Evolutionary conservation across 2,113 vertebrate genomes (phyloP), one percentile per base, ranked within the genome.

Genomic region (Manacus vitellinus): DNA sequence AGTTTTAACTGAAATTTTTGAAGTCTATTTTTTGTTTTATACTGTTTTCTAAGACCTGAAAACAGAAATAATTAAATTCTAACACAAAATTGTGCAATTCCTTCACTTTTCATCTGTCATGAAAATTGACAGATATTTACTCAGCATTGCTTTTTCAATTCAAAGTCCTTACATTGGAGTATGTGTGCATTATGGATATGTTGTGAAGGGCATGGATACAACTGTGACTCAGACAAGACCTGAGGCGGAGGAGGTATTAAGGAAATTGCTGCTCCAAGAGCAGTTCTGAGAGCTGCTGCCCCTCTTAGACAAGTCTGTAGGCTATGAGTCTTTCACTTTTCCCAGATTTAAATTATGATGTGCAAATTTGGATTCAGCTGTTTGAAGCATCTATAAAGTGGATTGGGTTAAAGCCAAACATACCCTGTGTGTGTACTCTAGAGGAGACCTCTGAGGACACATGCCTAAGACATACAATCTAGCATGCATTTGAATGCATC

Each of bases 341-440:
- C 7, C 6, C 33, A 58, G 11, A 21, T 44, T 86, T 68, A 72
- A 51, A 51, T 31, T 18, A 31, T 12, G 13, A 31, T 25, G 30
- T n/a, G 12, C 6, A 79, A 83, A n/a, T 55, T 46, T 46, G 46
- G 4, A 49, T 37, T 91, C 3, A 56, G 30, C 14, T 56, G 5
- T 56, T 47, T 5, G 9, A 88, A 85, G 47, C 2, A 22, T 0
- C 20, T 39, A 4, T 15, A 20, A 67, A 22, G 18, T 47, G 25
- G 3, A 23, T 41, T 43, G 23, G 2, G 23, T 46, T 63, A 74
- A 83, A 89, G 17, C 2, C 23, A 86, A 83, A 23, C 8, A 15
- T 6, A 52, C 1, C 4, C 5, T 49, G 6, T 39, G 19, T 35
- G 9, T 9, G 16, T 9, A 33, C 5, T 44, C 18, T 3, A 19